Base-by-base conservation (phyloP, 2,888 invertebrate species). In the Phyto melanocephala region DNA sequence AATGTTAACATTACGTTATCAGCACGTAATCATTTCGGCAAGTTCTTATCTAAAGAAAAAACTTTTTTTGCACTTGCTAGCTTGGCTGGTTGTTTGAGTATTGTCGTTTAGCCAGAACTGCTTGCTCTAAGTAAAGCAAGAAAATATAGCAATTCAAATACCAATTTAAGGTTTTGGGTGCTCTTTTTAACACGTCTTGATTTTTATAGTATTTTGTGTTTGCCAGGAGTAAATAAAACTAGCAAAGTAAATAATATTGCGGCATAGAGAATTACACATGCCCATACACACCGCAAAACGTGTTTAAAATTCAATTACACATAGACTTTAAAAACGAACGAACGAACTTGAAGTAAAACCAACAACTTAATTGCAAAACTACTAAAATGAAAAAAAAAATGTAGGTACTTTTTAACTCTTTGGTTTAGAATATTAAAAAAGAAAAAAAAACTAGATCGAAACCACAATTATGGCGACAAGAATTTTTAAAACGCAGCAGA, bases 1-100 rank as follows among this genome's bases (percentile, higher is more conserved):
- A 81, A 68, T 47, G 28, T 65, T 72, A 37, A 28, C 15, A 45
- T 68, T 52, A 67, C 37, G 56, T 76, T 80, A 83, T 83, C 83
- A 83, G 77, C 77, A 80, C 74, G 63, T 83, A 78, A 75, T 67
- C 78, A 75, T 75, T 82, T 82, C 78, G 82, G 78, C 75, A 79
- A 75, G 60, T 75, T 65, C 78, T 82, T 82, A 82, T 82, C 82
- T 74, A 1, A 52, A 65, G 22, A 42, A 56, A 54, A 40, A 6
- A 77, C 71, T 13, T 35, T 63, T 28, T 77, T 74, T 70, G 45
- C 62, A 81, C 78, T 79, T 82, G 74, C 37, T 65, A 63, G 45
- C 28, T 22, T 50, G 17, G 3, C 11, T 13, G n/a, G 37, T 58
- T 67, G 17, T 17, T 28, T 33, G 35, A 47, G n/a, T n/a, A n/a